phyloP scores from a whole-genome alignment of 2,888 invertebrate genomes.

The Troilus luridus region DNA sequence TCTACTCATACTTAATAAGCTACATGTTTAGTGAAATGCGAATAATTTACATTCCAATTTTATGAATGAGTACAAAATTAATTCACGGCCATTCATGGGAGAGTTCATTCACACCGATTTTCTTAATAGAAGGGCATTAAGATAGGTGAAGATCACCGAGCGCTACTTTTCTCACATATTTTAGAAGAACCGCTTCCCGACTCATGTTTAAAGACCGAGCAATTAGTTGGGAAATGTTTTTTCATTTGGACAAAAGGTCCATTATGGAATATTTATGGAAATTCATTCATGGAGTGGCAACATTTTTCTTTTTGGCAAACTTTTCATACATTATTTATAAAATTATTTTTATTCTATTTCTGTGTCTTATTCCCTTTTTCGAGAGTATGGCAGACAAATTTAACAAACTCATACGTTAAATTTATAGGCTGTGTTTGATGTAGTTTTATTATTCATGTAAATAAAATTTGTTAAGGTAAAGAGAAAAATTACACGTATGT shows the following conservation, averaged over 20 bases:
- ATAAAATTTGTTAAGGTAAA: too few relatives aligned
- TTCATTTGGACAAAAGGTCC: slow-evolving; percentile 4
- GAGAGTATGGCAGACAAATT: too few relatives aligned
- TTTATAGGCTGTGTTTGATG: too few relatives aligned
- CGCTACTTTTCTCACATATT: slow-evolving; percentile 36
- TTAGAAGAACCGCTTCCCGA: slow-evolving; percentile 17
- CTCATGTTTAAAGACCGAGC: slow-evolving; percentile 8
- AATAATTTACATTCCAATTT: slow-evolving; percentile 21
- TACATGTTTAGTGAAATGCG: not conserved
- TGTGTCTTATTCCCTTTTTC: too few relatives aligned
- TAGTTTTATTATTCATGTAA: too few relatives aligned
- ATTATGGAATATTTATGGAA: slow-evolving; percentile 40
- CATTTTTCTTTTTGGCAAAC: not conserved
- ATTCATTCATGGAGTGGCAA: not conserved
- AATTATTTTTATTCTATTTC: not conserved
- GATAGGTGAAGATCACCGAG: slow-evolving; percentile 22
- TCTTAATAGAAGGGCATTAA: slow-evolving; percentile 7
- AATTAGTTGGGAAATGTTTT: slow-evolving; percentile 30
- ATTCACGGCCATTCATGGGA: slow-evolving; percentile 1
- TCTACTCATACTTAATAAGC: not conserved
- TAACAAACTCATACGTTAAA: too few relatives aligned
- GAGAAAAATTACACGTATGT: too few relatives aligned
- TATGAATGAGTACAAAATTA: slow-evolving; percentile 24
- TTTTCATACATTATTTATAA: not conserved
- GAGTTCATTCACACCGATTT: slow-evolving; percentile 37